Evolutionary conservation across 2,888 invertebrate genomes (phyloP).

Genomic region (Tinea trinotella): DNA sequence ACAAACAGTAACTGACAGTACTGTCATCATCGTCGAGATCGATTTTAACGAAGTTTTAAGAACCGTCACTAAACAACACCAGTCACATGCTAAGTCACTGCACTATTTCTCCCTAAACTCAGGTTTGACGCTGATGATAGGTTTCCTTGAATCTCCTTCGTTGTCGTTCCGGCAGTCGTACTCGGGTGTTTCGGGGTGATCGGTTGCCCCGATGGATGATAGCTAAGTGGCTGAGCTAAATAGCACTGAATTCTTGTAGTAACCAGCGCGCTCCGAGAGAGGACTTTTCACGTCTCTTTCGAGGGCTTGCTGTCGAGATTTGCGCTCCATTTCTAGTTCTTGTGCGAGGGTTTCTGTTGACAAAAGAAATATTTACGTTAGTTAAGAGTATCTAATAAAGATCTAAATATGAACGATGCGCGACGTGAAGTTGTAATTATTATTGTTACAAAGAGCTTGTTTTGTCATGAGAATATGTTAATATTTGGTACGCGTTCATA

Average conservation of each 20-base stretch:
- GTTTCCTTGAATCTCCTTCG: constrained; percentile 49
- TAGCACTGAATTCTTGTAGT: constrained; percentile 92
- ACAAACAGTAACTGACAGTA: constrained; percentile 34
- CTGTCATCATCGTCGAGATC: constrained; percentile 39
- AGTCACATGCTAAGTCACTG: background rate
- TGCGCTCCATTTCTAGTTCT: constrained; percentile 90
- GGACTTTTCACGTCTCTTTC: constrained; percentile 91
- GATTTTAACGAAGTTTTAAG: constrained; percentile 24
- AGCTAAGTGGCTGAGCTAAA: constrained; percentile 89
- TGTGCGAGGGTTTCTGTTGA: constrained; percentile 87
- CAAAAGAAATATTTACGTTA: constrained; percentile 30
- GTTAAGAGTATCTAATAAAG: background rate
- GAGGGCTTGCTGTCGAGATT: constrained; percentile 83
- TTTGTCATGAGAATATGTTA: background rate
- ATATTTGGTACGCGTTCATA: background rate
- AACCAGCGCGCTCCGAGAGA: constrained; percentile 83
- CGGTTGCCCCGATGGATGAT: constrained; percentile 48
- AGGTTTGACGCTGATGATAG: constrained; percentile 69
- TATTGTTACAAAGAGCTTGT: background rate
- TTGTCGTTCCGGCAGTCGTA: constrained; percentile 45
- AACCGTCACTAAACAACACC: background rate
- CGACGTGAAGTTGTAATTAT: too few species aligned
- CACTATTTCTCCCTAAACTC: constrained; percentile 65
- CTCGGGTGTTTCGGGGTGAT: constrained; percentile 49
- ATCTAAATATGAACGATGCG: too few species aligned